phyloP scores from a whole-genome alignment of 2,888 invertebrate species.

The Pristionchus exspectatus region DNA sequence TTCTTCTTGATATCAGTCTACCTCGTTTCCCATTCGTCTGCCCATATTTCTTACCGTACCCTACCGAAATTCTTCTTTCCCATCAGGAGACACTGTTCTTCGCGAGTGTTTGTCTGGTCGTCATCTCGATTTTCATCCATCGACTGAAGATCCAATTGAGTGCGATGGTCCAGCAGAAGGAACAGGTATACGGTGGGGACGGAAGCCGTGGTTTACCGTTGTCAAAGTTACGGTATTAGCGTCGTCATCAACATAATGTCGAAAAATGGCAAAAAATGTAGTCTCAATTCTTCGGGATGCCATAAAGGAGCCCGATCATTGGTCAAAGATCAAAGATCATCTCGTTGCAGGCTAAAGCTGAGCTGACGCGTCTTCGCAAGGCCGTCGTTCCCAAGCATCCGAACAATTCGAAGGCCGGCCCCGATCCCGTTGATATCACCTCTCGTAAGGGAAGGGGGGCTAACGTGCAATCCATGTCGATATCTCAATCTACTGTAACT shows the following conservation, averaged over 20 bases:
- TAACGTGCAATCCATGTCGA: too few species aligned
- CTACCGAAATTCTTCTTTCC: not conserved
- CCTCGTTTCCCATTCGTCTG: not conserved
- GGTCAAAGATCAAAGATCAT: not conserved
- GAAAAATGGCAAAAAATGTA: too few species aligned
- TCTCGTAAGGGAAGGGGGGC: not conserved
- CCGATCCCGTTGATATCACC: not conserved
- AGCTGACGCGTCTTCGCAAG: not conserved
- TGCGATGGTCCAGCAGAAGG: not conserved
- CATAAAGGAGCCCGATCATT: too few species aligned
- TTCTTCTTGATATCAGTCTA: too few species aligned
- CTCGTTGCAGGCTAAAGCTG: not conserved
- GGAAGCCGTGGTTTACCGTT: not conserved
- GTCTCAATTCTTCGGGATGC: too few species aligned
- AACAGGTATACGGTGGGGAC: not conserved
- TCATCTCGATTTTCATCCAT: not conserved
- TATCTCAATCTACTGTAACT: too few species aligned
- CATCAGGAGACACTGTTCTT: not conserved
- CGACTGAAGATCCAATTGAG: not conserved
- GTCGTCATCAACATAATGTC: too few species aligned
- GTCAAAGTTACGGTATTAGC: not conserved
- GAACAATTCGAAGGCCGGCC: not conserved
- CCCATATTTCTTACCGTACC: not conserved
- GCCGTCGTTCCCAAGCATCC: not conserved
- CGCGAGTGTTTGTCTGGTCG: not conserved